phyloP scores from a whole-genome alignment of 2,888 invertebrate genomes.

The Mamestra brassicae region DNA sequence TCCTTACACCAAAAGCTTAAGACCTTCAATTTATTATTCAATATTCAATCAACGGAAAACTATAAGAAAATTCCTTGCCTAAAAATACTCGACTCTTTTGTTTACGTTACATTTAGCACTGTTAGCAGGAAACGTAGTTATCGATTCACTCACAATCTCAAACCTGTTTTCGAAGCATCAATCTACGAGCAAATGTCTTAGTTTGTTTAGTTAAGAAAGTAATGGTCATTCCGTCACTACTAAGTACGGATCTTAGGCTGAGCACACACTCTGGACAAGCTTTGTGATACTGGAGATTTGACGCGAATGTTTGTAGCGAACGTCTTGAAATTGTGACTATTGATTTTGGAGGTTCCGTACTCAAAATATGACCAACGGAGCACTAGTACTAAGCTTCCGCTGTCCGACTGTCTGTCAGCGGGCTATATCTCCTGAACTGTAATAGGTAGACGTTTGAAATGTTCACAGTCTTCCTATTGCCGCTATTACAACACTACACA shows the following conservation, averaged over 20 bases:
- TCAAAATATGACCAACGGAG: too few species aligned
- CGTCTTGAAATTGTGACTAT: neutral
- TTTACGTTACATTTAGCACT: constrained; percentile 53
- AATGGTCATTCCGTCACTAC: constrained; percentile 40
- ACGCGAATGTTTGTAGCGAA: neutral
- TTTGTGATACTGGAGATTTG: neutral
- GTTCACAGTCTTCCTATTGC: too few species aligned
- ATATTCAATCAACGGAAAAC: constrained; percentile 2
- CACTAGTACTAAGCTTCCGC: too few species aligned
- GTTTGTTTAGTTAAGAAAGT: constrained; percentile 53
- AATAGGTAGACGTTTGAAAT: too few species aligned
- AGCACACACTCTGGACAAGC: constrained; percentile 3
- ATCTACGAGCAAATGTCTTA: constrained; percentile 36
- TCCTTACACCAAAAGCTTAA: neutral
- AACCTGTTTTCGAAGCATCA: constrained; percentile 56
- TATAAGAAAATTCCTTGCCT: constrained; percentile 29
- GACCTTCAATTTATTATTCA: neutral
- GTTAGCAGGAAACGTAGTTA: constrained; percentile 40
- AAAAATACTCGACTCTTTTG: constrained; percentile 30
- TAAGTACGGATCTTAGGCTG: constrained; percentile 14
- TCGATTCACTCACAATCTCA: constrained; percentile 41
- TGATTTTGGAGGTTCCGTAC: neutral
- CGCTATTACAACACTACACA: too few species aligned
- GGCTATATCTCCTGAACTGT: too few species aligned
- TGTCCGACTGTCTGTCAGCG: too few species aligned